Base-by-base conservation (phyloP, 2,888 invertebrate genomes). In the Psylliodes chrysocephalus region DNA sequence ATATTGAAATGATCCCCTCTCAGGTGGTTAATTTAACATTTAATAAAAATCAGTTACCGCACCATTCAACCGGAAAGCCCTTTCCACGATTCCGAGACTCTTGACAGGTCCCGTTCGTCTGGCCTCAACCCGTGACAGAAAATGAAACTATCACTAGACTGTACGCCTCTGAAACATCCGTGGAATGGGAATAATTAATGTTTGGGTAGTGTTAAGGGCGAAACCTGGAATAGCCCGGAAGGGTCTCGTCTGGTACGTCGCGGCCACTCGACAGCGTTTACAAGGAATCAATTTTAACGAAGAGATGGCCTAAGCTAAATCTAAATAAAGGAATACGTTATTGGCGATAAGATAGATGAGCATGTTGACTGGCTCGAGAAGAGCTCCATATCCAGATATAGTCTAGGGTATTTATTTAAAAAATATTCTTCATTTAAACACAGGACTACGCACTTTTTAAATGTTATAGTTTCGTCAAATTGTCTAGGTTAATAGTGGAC, bases 131-230 rank as follows among this genome's bases (percentile, higher is more conserved):
- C 30, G 18, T 47, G 47, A 47, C 56, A 56, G 56, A 56, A 56
- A 56, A 47, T 56, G 56, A 47, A 56, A 56, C 28, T 56, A 56
- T 56, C 55, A 46, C 56, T 47, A 35, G 30, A 44, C 12, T 47
- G 33, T 47, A 46, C 40, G 28, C 38, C 38, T 49, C 38, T 49
- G 38, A 81, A 79, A 80, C 79, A 79, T 79, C 76, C 75, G 77
- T 75, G 78, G 79, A 78, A 74, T 67, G 66, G 65, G 68, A 71
- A 70, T 73, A 82, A 81, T 82, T 80, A 82, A 81, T 81, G 79
- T 79, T 79, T 73, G 75, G 76, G 75, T 71, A 72, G 74, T 69
- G 73, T 73, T 73, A 74, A 75, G 74, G 75, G 73, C 66, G 71
- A 76, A 76, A 74, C 72, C 73, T 70, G 63, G 59, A 67, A 64